Conservation (phyloP, 1,140 invertebrate species). For the Chelonus insularis region DNA sequence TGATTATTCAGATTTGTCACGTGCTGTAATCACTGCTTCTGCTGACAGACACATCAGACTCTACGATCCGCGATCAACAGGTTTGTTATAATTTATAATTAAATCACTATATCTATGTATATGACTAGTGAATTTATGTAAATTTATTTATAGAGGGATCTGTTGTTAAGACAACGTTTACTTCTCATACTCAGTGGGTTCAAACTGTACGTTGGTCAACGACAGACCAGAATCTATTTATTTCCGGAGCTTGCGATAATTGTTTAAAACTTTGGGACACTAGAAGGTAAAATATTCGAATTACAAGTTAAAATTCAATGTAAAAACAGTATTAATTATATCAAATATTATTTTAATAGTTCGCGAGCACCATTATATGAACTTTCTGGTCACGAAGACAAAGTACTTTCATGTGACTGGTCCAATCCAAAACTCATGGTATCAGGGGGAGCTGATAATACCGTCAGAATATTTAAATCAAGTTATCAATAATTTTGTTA, state of each 20-base stretch:
- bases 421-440: constrained; percentile 82
- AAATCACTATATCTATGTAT: not conserved
- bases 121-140: constrained; percentile 4
- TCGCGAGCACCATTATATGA: constrained; percentile 92
- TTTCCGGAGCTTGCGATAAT: constrained; percentile 92
- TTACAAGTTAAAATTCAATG: too few species aligned
- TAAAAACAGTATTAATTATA: too few species aligned
- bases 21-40: constrained; percentile 80
- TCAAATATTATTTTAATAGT: constrained; percentile 67
- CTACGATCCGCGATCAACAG: constrained; percentile 87
- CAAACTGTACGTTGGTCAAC: constrained; percentile 87
- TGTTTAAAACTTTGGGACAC: constrained; percentile 95
- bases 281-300: constrained; percentile 70
- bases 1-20: constrained; percentile 78
- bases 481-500: not conserved
- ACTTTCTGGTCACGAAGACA: constrained; percentile 91
- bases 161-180: constrained; percentile 84
- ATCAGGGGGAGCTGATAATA: constrained; percentile 92
- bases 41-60: constrained; percentile 87
- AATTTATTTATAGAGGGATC: constrained; percentile 71
- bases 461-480: constrained; percentile 84
- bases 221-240: constrained; percentile 82
- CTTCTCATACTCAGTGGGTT: constrained; percentile 92
- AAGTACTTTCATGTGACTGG: constrained; percentile 94
- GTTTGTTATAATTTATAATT: constrained; percentile 55